Conservation (phyloP, 2,888 invertebrate genomes). For the Dione vanillae region DNA sequence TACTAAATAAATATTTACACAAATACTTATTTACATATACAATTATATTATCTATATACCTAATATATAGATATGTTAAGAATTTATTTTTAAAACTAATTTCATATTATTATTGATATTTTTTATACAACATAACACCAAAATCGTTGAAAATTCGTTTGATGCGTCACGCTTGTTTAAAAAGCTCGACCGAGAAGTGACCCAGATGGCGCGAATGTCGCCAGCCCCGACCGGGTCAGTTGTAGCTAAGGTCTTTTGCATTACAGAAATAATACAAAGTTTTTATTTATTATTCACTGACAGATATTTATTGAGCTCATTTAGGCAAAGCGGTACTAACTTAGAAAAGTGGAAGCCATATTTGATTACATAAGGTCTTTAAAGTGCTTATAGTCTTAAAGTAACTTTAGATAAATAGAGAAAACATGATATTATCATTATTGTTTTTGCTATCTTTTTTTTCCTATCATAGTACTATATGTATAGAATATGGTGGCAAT, state of each 20-base stretch:
- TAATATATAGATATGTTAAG: not conserved
- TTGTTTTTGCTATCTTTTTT: no score
- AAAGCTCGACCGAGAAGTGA: constrained; percentile 57
- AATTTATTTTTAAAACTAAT: not conserved
- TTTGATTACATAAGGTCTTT: not conserved
- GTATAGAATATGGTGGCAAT: no score
- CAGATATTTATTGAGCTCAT: constrained; percentile 39
- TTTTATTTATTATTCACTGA: constrained; percentile 36
- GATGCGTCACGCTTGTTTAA: constrained; percentile 41
- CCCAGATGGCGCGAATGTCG: constrained; percentile 82
- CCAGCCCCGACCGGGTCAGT: constrained; percentile 80
- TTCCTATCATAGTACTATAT: no score
- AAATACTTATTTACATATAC: no score
- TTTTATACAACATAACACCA: not conserved
- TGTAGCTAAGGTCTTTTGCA: constrained; percentile 67
- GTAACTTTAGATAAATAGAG: not conserved
- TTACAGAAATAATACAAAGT: constrained; percentile 55
- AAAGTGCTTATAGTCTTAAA: not conserved
- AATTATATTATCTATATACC: no score
- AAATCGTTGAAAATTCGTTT: constrained; percentile 8
- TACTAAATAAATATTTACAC: not conserved
- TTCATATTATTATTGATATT: not conserved
- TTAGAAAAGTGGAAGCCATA: not conserved
- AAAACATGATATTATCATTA: no score
- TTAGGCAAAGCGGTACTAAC: not conserved